Percentiles rank a stretch among this genome's conserved stretches.
Evolutionary conservation across 2,113 vertebrate genomes (phyloP).

Genomic region (Sphaerodactylus townsendi): DNA sequence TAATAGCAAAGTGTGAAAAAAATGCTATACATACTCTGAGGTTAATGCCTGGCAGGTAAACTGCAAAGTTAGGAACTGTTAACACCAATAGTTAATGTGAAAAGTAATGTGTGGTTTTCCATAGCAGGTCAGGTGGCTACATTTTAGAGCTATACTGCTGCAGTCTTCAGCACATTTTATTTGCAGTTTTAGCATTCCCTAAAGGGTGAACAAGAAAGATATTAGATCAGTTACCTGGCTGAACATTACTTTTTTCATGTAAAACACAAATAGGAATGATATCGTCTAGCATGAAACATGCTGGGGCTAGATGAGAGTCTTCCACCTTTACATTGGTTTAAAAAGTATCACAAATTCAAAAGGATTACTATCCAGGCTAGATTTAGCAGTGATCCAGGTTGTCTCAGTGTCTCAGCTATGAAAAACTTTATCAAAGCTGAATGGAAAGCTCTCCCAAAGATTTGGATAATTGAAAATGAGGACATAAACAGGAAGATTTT

Average conservation of each 20-base stretch:
- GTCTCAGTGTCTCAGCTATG: too few species aligned
- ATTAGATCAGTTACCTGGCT: slow-evolving; percentile 66
- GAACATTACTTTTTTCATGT: slow-evolving; percentile 41
- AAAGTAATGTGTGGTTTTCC: slow-evolving; percentile 38
- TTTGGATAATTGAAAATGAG: too few species aligned
- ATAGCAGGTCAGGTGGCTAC: slow-evolving; percentile 32
- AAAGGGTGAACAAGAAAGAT: slow-evolving; percentile 53
- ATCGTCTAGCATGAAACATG: background rate
- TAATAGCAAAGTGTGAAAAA: slow-evolving; percentile 39
- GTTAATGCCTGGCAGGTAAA: background rate
- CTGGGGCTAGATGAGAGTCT: background rate
- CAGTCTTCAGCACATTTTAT: slow-evolving; percentile 54
- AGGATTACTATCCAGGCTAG: background rate
- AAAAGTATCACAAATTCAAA: background rate
- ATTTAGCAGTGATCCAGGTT: too few species aligned
- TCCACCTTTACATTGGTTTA: background rate
- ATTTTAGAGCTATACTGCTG: slow-evolving; percentile 60
- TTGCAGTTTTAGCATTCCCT: slow-evolving; percentile 53
- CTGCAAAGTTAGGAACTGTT: slow-evolving; percentile 33
- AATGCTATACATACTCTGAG: slow-evolving; percentile 30
- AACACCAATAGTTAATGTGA: slow-evolving; percentile 51
- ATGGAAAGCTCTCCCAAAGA: too few species aligned
- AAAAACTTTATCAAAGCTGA: too few species aligned
- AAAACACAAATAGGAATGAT: slow-evolving; percentile 37
- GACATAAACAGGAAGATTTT: too few species aligned